phyloP scores from a whole-genome alignment of 1,140 invertebrate genomes.

The Carcinoscorpius rotundicauda region DNA sequence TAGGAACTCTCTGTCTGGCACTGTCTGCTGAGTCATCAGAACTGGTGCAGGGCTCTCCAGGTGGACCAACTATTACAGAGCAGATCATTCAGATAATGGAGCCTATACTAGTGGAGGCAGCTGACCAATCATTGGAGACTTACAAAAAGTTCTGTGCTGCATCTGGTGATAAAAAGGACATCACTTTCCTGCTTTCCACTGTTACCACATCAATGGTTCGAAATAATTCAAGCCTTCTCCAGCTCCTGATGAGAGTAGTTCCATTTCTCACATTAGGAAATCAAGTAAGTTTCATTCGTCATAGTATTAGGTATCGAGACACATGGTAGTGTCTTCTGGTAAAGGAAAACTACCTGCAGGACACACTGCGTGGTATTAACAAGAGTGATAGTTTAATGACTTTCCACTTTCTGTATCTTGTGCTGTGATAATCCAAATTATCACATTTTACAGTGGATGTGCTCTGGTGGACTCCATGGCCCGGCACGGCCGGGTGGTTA shows the following conservation, averaged over 20 bases:
- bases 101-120: conserved; percentile 74
- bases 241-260: conserved; percentile 70
- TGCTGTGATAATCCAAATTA: no score
- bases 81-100: conserved; percentile 85
- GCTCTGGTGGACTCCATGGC: no score
- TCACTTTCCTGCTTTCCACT: conserved; percentile 31
- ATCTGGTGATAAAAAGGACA: conserved; percentile 70
- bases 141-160: conserved; percentile 70
- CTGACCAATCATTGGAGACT: conserved; percentile 58
- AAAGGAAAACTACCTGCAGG: no score
- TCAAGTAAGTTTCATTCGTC: conserved; percentile 9
- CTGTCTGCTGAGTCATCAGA: conserved; percentile 33
- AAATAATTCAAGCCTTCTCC: conserved; percentile 28
- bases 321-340: no score
- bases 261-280: conserved; percentile 62
- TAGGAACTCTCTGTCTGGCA: conserved; percentile 49
- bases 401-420: no score
- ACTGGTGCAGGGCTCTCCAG: conserved; percentile 44
- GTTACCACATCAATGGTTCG: conserved; percentile 26
- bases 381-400: no score
- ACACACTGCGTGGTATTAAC: no score
- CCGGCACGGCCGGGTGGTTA: no score
- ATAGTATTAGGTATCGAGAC: not conserved
- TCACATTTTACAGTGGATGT: no score
- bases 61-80: conserved; percentile 57